Base-by-base conservation (phyloP, 2,113 vertebrate species). In the Anser brachyrhynchus region DNA sequence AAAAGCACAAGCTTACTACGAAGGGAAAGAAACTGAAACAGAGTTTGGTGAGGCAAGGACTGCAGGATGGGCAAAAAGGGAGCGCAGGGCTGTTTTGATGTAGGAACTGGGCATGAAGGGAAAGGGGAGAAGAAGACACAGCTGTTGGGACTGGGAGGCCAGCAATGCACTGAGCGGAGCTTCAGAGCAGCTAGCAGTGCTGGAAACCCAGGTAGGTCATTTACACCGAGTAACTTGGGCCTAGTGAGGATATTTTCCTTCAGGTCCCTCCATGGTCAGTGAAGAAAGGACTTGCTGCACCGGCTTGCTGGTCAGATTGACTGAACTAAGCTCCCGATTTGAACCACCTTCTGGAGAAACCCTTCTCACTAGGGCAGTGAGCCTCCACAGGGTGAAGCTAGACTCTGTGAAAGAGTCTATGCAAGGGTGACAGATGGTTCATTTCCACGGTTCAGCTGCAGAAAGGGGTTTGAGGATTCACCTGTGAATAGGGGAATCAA, bases 181-280 rank as follows among this genome's bases (percentile, higher is more conserved):
- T 29, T 13, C 41, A 35, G 25, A 44, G 43, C 57, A 59, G 41
- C 14, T 78, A 72, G 41, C 51, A 87, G 69, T 69, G 29, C 26
- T 21, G 13, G 65, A 66, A 70, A 51, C 1, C 8, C 37, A 29
- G 39, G 3, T 11, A 75, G n/a, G 13, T 59, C 2, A 54, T 35
- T 65, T 9, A n/a, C 23, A 33, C 11, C 3, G 11, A 46, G 11
- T 20, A 26, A 33, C 3, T 22, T 59, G 52, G 39, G 1, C 43
- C 52, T 22, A 28, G 28, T 2, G 28, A 91, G 65, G 31, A 35
- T 54, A 15, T 10, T 41, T 28, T 28, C 80, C 69, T 84, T 81
- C 0, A 0, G 31, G 4, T 44, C 21, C 25, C 43, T 62, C 61
- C 52, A 0, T 7, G 16, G 26, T 11, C 18, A 46, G 8, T 7